Evolutionary conservation across 1,140 invertebrate species (phyloP), one percentile per base, ranked within the genome.

Genomic region (Drosophila obscura): DNA sequence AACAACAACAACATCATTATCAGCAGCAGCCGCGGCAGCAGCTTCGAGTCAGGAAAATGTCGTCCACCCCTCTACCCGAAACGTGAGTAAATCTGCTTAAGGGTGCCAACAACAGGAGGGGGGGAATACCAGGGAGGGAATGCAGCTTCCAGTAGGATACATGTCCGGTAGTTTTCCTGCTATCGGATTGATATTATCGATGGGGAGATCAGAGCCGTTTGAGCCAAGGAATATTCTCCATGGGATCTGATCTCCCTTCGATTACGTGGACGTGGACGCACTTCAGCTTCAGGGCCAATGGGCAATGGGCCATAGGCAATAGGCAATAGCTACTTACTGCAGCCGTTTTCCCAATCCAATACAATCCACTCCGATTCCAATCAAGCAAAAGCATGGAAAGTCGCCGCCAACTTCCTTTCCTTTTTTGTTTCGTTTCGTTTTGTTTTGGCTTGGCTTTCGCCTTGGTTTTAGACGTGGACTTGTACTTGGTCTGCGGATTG

Each of bases 21-120:
- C 16, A 11, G 35, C 46, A 48, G 35, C 35, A 39, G 35, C 11
- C n/a, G 24, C 5, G 41, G 45, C 55, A 50, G 31, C 41, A 55
- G 8, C 26, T 24, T 52, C n/a, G 82, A 79, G 43, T 8, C 83
- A 43, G 57, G 31, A 28, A 85, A 73, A 52, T 68, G 66, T 44
- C 78, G 83, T 4, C 83, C 83, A 50, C 52, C 84, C 22, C 52
- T 87, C 49, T 87, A 79, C 65, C 83, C 83, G 11, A 87, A 87
- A 88, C 83, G 83, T 87, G 60, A 87, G 83, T 87, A 66, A 64
- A 66, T 24, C n/a, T 0, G 8, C 16, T 41, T 15, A 28, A 53
- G 44, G 64, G 51, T 57, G 64, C 53, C 31, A 3, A 8, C 31
- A 31, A 2, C 8, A 9, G 31, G 31, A 3, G 31, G 28, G 28